A percentile compares a stretch with the other conserved stretches of the same genome.
Conservation (phyloP, 92 coral and sea anemone genomes). For the Heteractis magnifica region DNA sequence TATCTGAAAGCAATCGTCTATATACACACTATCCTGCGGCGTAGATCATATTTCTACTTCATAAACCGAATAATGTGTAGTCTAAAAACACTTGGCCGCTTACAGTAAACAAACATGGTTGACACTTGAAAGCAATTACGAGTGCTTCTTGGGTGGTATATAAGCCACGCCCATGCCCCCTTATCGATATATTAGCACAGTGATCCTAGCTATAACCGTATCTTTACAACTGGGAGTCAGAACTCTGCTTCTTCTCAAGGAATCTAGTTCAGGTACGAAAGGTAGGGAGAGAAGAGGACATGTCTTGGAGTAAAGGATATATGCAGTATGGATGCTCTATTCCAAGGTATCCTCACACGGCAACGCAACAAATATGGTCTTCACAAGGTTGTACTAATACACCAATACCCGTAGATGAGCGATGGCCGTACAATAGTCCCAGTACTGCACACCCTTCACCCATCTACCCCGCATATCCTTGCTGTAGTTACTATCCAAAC, state of each 20-base stretch:
- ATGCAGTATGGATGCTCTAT: neutral
- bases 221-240: neutral
- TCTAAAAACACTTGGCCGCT: slow-evolving; percentile 23
- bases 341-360: neutral
- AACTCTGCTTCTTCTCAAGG: neutral
- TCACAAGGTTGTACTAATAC: neutral
- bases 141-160: slow-evolving; percentile 35
- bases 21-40: slow-evolving; percentile 37
- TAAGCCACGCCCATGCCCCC: slow-evolving; percentile 23
- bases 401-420: neutral
- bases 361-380: neutral
- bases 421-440: neutral
- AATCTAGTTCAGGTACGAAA: no score
- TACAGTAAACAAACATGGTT: slow-evolving; percentile 34
- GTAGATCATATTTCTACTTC: slow-evolving; percentile 2
- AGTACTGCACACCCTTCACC: neutral
- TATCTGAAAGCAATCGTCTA: slow-evolving; percentile 27
- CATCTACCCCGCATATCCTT: slow-evolving; percentile 13
- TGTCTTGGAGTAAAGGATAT: slow-evolving; percentile 19
- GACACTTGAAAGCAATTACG: slow-evolving; percentile 32
- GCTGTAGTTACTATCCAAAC: slow-evolving; percentile 42
- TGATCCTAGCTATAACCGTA: neutral
- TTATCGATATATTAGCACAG: slow-evolving; percentile 2
- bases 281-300: neutral
- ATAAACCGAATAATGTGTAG: slow-evolving; percentile 25